Base-by-base conservation (phyloP, 92 coral and sea anemone genomes). In the Metridium senile region DNA sequence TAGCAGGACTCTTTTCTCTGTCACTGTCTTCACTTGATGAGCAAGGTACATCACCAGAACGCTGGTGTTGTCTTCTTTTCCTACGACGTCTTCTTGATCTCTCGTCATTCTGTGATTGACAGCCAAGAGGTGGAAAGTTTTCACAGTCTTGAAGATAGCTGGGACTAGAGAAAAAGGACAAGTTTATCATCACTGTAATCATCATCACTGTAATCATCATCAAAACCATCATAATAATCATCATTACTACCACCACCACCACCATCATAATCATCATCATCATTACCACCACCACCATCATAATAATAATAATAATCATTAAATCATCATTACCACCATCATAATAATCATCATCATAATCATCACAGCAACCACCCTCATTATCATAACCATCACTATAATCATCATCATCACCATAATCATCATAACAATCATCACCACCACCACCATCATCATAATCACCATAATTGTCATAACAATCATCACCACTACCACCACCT, bases 11-110 rank as follows among this genome's bases (percentile, higher is more conserved):
- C 30, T 85, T 80, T 66, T 86, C 89, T 68, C 89, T 86, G 66
- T 91, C 97, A 65, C 91, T 86, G 33, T 82, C 87, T 70, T 91
- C 97, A 73, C 97, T 91, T 34, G 97, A 89, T 11, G 97, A 91
- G 71, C 93, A 85, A 8, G 97, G 90, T 54, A 91, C 86, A 45
- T 93, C 91, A 58, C 97, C 93, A 43, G 97, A 91, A 31, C 97
- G 72, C 39, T 88, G 92, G 19, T 92, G 88, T 62, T 87, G 97
- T 25, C 81, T 77, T 54, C 97, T 82, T 20, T 86, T 80, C 62
- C 89, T 88, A 47, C 93, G 93, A 7, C 93, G 91, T 34, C 83
- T 79, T 3, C 89, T 90, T 32, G 80, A 89, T 23, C 90, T 82
- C 30, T 91, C 97, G 62, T 34, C 90, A 22, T 88, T 93, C 59